A percentile compares a stretch with the other conserved stretches of the same genome.
Evolutionary conservation across 2,888 invertebrate genomes (phyloP).

Genomic region (Antheraea assamensis): DNA sequence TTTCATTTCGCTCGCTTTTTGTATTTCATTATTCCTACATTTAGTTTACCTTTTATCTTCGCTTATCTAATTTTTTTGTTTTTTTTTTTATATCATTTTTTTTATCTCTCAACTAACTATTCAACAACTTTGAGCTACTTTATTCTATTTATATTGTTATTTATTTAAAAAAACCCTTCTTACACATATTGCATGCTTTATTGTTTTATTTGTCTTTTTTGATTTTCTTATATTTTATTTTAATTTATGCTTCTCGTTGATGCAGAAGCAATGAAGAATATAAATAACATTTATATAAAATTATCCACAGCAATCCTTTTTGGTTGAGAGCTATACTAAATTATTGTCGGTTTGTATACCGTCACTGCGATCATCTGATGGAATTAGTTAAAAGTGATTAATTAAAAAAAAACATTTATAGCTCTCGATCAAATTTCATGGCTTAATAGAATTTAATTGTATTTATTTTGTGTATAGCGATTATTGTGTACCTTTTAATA

Average conservation of each 20-base stretch:
- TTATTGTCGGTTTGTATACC: neutral
- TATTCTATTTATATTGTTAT: neutral
- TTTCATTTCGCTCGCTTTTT: conserved; percentile 40
- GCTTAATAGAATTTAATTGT: conserved; percentile 65
- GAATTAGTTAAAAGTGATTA: neutral
- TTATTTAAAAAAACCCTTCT: neutral
- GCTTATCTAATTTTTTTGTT: conserved; percentile 24
- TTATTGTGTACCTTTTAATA: neutral
- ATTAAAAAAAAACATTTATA: neutral
- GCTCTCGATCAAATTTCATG: conserved; percentile 48
- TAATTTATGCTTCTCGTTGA: conserved; percentile 63
- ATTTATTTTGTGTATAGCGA: conserved; percentile 19
- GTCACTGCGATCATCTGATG: neutral
- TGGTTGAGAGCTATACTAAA: conserved; percentile 43
- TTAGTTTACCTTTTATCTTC: conserved; percentile 29
- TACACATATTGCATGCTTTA: neutral
- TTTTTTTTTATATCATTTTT: conserved; percentile 22
- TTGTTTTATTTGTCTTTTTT: conserved; percentile 22
- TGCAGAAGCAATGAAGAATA: conserved; percentile 77
- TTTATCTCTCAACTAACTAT: neutral
- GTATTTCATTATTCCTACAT: neutral
- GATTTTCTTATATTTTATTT: conserved; percentile 28
- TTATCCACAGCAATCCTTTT: conserved; percentile 78
- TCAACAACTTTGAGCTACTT: neutral
- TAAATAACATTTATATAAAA: conserved; percentile 30